phyloP scores from a whole-genome alignment of 92 coral and sea anemone genomes.

The Phenganax subtilis region DNA sequence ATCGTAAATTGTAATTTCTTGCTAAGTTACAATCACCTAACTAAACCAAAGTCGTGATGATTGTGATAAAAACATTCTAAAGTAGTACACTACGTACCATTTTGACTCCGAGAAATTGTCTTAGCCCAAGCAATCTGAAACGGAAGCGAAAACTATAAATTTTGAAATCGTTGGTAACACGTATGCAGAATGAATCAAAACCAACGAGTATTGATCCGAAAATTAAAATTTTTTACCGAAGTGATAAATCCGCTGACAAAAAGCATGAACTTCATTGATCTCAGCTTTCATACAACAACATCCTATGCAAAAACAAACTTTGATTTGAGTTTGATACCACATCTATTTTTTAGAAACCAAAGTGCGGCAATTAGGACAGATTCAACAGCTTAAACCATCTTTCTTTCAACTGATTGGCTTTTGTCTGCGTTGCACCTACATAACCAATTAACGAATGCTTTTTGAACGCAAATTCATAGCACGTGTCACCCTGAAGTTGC shows the following conservation, averaged over 20 bases:
- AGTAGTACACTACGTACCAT: not conserved
- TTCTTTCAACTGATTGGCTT: not conserved
- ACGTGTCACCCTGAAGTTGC: no score
- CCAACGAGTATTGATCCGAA: not conserved
- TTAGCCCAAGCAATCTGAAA: conserved; percentile 4
- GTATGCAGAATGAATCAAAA: no score
- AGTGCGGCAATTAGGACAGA: not conserved
- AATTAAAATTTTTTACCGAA: not conserved
- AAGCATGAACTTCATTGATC: not conserved
- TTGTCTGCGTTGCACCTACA: not conserved
- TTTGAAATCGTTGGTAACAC: no score
- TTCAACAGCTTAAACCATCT: conserved; percentile 3
- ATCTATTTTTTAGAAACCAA: not conserved
- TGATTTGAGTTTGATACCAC: not conserved
- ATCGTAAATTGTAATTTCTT: no score
- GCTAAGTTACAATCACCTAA: no score
- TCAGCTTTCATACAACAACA: not conserved
- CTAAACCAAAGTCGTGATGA: no score
- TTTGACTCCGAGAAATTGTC: not conserved
- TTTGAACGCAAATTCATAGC: not conserved
- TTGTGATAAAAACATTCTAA: not conserved
- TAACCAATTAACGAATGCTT: not conserved
- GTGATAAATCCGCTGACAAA: not conserved
- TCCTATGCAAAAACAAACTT: not conserved
- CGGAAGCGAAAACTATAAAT: not conserved